phyloP scores from a whole-genome alignment of 2,888 invertebrate species.

The Drosophila prolongata region DNA sequence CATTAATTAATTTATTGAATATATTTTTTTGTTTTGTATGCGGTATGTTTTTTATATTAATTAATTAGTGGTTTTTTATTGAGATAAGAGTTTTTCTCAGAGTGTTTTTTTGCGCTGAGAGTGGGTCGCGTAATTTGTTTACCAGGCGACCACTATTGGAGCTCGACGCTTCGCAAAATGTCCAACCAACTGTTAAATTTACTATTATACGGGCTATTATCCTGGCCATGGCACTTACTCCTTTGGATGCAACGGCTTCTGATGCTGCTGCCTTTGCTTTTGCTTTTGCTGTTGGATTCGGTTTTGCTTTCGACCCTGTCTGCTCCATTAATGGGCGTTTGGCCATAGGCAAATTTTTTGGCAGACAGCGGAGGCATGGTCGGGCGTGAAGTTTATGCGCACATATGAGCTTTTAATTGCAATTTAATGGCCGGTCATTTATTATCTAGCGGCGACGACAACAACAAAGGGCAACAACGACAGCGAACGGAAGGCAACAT shows the following conservation, averaged over 20 bases:
- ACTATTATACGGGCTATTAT: slow-evolving; percentile 80
- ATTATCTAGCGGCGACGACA: slow-evolving; percentile 81
- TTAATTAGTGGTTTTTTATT: neutral
- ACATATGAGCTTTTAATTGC: slow-evolving; percentile 83
- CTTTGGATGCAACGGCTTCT: slow-evolving; percentile 34
- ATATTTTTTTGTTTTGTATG: no score
- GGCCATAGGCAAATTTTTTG: slow-evolving; percentile 62
- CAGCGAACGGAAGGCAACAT: slow-evolving; percentile 33
- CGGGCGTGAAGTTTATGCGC: slow-evolving; percentile 73
- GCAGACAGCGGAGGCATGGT: slow-evolving; percentile 31
- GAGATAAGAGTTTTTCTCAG: neutral
- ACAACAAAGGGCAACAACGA: slow-evolving; percentile 42
- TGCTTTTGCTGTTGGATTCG: neutral
- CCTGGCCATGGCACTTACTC: slow-evolving; percentile 51
- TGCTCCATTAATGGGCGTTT: slow-evolving; percentile 64
- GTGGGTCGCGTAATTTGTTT: slow-evolving; percentile 75
- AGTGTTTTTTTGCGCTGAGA: slow-evolving; percentile 10
- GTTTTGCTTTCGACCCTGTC: slow-evolving; percentile 30
- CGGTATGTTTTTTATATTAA: neutral
- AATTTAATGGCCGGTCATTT: slow-evolving; percentile 83
- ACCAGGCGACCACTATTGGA: slow-evolving; percentile 52
- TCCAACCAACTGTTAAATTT: slow-evolving; percentile 77
- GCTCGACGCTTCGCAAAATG: slow-evolving; percentile 48
- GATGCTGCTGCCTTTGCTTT: slow-evolving; percentile 22
- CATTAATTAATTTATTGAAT: no score